Conservation (phyloP, 2,888 invertebrate species). For the Pachydiplax longipennis region DNA sequence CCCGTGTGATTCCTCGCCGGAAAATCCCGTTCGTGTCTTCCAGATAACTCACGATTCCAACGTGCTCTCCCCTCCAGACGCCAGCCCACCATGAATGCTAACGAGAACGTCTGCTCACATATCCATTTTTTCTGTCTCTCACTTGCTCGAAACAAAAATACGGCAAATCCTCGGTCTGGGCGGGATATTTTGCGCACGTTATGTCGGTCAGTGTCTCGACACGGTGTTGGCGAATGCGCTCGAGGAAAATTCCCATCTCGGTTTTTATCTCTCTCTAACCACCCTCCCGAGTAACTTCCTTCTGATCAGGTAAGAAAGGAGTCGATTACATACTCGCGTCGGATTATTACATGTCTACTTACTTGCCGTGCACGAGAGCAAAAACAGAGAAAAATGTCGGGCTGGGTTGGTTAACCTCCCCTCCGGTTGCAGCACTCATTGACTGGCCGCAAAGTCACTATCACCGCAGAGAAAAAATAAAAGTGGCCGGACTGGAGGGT, state of each 20-base stretch:
- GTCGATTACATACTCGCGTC: background rate
- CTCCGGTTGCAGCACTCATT: background rate
- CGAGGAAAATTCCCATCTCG: background rate
- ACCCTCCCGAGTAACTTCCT: background rate
- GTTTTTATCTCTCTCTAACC: background rate
- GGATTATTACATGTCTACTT: constrained; percentile 5
- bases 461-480: background rate
- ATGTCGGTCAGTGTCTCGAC: constrained; percentile 29
- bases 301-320: background rate
- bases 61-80: background rate
- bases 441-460: background rate
- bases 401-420: background rate
- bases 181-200: background rate
- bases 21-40: background rate
- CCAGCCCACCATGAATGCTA: constrained; percentile 12
- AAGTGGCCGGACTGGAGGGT: background rate
- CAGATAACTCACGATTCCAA: background rate
- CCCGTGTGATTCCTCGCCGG: background rate
- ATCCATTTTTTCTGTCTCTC: background rate
- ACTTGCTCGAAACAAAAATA: constrained; percentile 10
- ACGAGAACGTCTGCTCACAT: constrained; percentile 32
- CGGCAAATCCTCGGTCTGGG: background rate
- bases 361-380: background rate
- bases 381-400: background rate
- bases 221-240: background rate